These are phyloP conservation scores for Meriones psammophilus DNA, from an alignment of 2,797 vertebrate species.

Conservation along the genomic window DNA sequence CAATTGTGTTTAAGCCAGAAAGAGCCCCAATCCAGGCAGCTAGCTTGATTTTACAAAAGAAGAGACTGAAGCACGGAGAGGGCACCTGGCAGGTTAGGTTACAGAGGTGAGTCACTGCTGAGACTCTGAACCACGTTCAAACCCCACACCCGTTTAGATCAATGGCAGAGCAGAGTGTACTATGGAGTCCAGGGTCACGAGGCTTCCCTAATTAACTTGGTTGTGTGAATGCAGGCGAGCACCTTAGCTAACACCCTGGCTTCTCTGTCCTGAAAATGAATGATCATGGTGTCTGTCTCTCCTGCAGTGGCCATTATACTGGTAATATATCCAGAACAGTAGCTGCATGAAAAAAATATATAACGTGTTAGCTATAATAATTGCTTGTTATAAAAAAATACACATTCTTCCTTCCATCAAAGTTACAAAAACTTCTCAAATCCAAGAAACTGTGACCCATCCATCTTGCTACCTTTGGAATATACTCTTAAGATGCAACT, in stretches of 20 bases:
- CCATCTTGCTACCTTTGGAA: neutral
- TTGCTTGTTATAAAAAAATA: too few relatives aligned
- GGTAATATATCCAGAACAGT: neutral
- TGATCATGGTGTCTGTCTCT: neutral
- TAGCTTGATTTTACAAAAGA: conserved; percentile 5
- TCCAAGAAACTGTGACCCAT: neutral
- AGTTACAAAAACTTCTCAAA: conserved; percentile 36
- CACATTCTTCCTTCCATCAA: neutral
- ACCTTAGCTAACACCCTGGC: neutral
- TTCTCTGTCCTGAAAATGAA: neutral
- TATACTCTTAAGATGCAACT: neutral
- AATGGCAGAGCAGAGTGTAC: neutral
- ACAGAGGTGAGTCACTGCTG: neutral
- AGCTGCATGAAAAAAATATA: neutral
- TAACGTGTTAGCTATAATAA: neutral
- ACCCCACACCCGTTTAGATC: neutral
- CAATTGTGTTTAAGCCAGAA: conserved; percentile 16
- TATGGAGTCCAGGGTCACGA: neutral
- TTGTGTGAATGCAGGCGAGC: neutral
- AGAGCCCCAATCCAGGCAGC: neutral
- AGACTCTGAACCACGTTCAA: neutral
- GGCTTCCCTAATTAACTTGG: neutral
- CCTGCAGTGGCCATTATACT: neutral
- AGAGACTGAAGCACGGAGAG: neutral
- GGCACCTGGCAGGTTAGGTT: neutral